Base-by-base conservation (phyloP, 1,140 invertebrate species). In the Nomia melanderi region DNA sequence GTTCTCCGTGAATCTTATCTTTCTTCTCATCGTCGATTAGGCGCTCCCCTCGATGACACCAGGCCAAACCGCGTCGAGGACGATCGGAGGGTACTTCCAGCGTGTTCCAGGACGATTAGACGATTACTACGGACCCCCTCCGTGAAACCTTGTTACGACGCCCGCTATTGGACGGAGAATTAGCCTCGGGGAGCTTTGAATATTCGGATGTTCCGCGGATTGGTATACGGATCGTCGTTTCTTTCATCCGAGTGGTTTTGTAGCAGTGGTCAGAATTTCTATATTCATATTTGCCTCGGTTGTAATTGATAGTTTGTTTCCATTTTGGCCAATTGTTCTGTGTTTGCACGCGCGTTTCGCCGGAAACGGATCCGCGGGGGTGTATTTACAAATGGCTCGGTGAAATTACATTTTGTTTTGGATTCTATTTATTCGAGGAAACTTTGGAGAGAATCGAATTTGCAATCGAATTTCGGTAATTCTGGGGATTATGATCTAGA, bases 51-150 rank as follows among this genome's bases (percentile, higher is more conserved):
- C 23, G 50, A 33, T 6, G 44, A 79, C 50, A 39, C 27, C 29
- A 31, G n/a, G 66, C 27, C 59, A 60, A 75, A 73, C 67, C 57
- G 44, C 53, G 69, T 36, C 60, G 64, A 63, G 53, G 33, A 41
- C 50, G 63, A 65, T 53, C 57, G 76, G 69, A 75, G 83, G 74
- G 73, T 69, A 71, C 63, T 73, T 71, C 7, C 31, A 25, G 50
- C 17, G 41, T 66, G 73, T 56, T 77, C 64, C 44, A 57, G 67
- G 63, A 29, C 63, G 83, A 84, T 85, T 85, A 85, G 83, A 69
- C 75, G 82, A 85, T 85, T 74, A 81, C 56, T 2, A 66, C 64
- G 66, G 62, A 23, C 53, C 62, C 62, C 65, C 71, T 39, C n/a
- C 33, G 41, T 56, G 59, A 60, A 85, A 82, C 60, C 66, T 70